Percentiles rank a stretch among this genome's conserved stretches.
Conservation (phyloP, 1,140 invertebrate species). For the Drosophila bocqueti region DNA sequence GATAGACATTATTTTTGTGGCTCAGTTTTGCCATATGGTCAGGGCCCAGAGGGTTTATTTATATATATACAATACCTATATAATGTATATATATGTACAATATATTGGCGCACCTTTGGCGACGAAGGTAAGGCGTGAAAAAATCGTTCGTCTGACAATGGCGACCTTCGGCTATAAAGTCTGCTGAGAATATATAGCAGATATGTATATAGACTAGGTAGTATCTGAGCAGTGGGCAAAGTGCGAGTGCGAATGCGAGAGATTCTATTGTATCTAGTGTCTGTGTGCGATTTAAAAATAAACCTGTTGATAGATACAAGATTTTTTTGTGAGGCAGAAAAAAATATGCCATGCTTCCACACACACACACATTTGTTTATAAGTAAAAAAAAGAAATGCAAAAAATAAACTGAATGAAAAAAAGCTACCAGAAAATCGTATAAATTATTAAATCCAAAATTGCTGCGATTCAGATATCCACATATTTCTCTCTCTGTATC, state of each 20-base stretch:
- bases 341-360: constrained; percentile 31
- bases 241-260: constrained; percentile 4
- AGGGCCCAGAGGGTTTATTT: constrained; percentile 20
- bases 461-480: constrained; percentile 31
- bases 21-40: constrained; percentile 17
- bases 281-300: constrained; percentile 42
- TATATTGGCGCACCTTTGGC: constrained; percentile 36
- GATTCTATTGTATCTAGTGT: constrained; percentile 41
- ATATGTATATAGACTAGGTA: constrained; percentile 1
- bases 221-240: constrained; percentile 1
- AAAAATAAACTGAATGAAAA: not conserved
- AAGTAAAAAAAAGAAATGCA: not conserved
- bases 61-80: constrained; percentile 30
- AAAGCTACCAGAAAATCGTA: not conserved
- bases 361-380: constrained; percentile 18
- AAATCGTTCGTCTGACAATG: constrained; percentile 30
- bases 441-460: constrained; percentile 23
- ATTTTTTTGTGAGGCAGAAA: constrained; percentile 10
- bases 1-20: not conserved
- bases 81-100: constrained; percentile 1
- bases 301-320: constrained; percentile 52
- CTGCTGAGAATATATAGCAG: not conserved
- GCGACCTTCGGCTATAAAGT: constrained; percentile 34
- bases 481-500: constrained; percentile 19
- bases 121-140: constrained; percentile 45